A percentile compares a stretch with the other conserved stretches of the same genome.
phyloP scores from a whole-genome alignment of 2,113 vertebrate species.

The Otocyon megalotis region DNA sequence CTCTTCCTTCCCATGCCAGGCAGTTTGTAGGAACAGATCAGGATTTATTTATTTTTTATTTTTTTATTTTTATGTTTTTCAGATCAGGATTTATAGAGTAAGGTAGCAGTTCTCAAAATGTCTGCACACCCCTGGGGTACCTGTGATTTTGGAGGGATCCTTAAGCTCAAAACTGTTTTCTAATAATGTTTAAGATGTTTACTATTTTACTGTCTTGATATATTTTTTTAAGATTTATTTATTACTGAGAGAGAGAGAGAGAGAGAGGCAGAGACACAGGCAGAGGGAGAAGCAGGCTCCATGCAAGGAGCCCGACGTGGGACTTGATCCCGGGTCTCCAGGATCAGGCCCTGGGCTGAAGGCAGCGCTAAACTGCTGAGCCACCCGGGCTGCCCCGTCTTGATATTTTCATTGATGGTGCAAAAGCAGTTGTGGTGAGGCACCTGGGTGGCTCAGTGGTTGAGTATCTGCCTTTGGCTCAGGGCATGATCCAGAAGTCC shows the following conservation, averaged over 20 bases:
- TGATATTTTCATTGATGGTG: not conserved
- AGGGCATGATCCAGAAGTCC: too few relatives aligned
- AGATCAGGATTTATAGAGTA: not conserved
- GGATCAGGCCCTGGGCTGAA: too few relatives aligned
- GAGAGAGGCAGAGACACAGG: too few relatives aligned
- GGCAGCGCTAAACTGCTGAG: too few relatives aligned
- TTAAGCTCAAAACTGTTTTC: conserved; percentile 18
- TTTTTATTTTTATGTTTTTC: too few relatives aligned
- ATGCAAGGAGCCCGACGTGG: too few relatives aligned
- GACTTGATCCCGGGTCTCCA: too few relatives aligned
- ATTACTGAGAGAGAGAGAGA: too few relatives aligned
- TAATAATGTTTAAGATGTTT: not conserved
- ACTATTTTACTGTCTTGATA: not conserved
- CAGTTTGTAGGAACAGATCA: not conserved
- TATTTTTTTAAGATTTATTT: not conserved
- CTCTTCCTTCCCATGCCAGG: not conserved
- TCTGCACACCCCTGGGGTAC: not conserved
- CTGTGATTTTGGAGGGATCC: not conserved
- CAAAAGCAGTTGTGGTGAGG: not conserved
- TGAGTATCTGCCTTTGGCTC: too few relatives aligned
- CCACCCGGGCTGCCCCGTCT: not conserved
- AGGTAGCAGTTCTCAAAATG: not conserved
- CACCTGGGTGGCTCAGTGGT: too few relatives aligned
- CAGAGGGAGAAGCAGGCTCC: too few relatives aligned
- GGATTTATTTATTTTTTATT: too few relatives aligned